phyloP scores from a whole-genome alignment of 2,888 invertebrate species.

The Meghimatium bilineatum region DNA sequence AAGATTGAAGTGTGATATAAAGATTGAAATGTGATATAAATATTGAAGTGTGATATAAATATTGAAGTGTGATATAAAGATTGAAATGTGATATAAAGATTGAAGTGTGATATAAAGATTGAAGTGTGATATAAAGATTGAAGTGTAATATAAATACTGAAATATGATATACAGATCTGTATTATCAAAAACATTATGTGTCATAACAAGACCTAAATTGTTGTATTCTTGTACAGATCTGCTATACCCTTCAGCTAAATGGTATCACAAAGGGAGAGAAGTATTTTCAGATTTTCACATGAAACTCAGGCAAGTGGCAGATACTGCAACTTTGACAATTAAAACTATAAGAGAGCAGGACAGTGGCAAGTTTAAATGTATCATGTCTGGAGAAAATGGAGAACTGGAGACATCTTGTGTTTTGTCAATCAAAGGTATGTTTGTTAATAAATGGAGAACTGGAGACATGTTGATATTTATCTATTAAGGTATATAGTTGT shows the following conservation, averaged over 20 bases:
- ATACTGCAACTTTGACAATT: constrained; percentile 90
- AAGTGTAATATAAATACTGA: no score
- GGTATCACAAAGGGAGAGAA: constrained; percentile 68
- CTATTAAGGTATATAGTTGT: no score
- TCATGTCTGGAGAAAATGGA: constrained; percentile 93
- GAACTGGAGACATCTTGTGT: constrained; percentile 81
- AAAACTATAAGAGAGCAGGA: constrained; percentile 94
- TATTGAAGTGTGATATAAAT: no score
- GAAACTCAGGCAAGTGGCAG: constrained; percentile 64
- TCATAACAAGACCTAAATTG: neutral
- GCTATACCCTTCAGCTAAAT: constrained; percentile 61
- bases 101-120: no score
- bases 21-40: no score
- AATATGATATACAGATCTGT: neutral
- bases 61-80: no score
- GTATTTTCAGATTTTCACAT: constrained; percentile 64
- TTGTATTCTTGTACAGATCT: constrained; percentile 54
- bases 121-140: no score
- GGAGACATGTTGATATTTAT: no score
- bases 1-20: no score
- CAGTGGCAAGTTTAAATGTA: constrained; percentile 95
- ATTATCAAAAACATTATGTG: neutral
- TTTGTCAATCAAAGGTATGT: constrained; percentile 69
- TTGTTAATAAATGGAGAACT: neutral
- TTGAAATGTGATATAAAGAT: no score